Evolutionary conservation across 2,113 vertebrate species (phyloP).

Genomic region (Eupsittula cactorum): DNA sequence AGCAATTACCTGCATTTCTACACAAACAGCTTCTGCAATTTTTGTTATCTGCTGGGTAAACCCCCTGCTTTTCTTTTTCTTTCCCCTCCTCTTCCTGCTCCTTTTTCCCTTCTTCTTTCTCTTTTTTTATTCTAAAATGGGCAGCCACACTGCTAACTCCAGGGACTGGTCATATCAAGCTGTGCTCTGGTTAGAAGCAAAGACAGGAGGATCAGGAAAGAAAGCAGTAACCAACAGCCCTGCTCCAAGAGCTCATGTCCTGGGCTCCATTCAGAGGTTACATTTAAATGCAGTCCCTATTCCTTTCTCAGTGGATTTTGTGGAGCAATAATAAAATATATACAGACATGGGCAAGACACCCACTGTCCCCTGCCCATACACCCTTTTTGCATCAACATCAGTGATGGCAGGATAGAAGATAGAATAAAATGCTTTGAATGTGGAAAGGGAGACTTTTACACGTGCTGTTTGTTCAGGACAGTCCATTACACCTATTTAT

Average conservation of each 20-base stretch:
- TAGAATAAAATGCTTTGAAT: neutral
- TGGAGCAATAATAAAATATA: neutral
- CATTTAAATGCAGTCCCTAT: neutral
- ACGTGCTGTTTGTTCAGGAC: neutral
- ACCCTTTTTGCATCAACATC: neutral
- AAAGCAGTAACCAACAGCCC: neutral
- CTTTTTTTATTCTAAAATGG: neutral
- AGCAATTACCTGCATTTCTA: neutral
- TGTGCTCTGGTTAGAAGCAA: neutral
- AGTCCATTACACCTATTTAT: neutral
- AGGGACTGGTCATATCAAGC: neutral
- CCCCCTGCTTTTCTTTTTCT: neutral
- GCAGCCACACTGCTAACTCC: neutral
- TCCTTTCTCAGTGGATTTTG: neutral
- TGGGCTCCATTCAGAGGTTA: neutral
- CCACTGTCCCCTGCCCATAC: fast-evolving
- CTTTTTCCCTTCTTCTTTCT: neutral
- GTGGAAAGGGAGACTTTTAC: neutral
- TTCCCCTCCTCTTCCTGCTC: too few species aligned
- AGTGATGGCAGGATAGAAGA: neutral
- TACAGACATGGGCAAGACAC: fast-evolving
- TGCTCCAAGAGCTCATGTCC: neutral
- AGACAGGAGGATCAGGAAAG: neutral
- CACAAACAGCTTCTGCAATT: neutral
- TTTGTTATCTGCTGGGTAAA: neutral